phyloP scores from a whole-genome alignment of 2,888 invertebrate species.

The Drosophila acutilabella region DNA sequence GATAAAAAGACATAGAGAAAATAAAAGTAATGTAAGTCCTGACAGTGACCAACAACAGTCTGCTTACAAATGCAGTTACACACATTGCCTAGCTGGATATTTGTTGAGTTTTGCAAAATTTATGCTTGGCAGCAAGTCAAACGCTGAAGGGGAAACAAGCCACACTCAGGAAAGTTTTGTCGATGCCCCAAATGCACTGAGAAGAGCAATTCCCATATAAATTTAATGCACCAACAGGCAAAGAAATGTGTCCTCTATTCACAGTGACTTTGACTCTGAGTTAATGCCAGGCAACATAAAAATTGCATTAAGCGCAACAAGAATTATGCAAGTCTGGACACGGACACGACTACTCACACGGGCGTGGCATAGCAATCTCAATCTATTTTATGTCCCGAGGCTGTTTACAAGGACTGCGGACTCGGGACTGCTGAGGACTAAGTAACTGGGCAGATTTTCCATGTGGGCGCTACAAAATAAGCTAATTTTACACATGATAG shows the following conservation, averaged over 20 bases:
- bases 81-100: conserved; percentile 54
- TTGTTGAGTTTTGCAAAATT: conserved; percentile 78
- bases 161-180: conserved; percentile 38
- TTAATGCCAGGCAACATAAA: conserved; percentile 74
- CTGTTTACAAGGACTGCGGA: conserved; percentile 16
- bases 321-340: conserved; percentile 68
- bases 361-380: conserved; percentile 52
- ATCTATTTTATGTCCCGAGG: conserved; percentile 61
- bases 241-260: conserved; percentile 58
- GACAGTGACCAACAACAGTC: conserved; percentile 69
- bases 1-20: conserved; percentile 2
- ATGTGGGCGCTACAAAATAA: conserved; percentile 65
- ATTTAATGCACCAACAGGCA: conserved; percentile 80
- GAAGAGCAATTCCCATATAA: conserved; percentile 74
- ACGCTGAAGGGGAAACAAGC: conserved; percentile 42
- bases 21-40: conserved; percentile 27
- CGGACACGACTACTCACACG: conserved; percentile 1
- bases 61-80: conserved; percentile 32
- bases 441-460: conserved; percentile 50
- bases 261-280: conserved; percentile 43
- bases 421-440: conserved; percentile 1
- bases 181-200: conserved; percentile 58
- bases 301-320: conserved; percentile 77
- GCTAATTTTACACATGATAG: conserved; percentile 79
- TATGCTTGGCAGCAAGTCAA: conserved; percentile 80